Conservation (phyloP, 2,888 invertebrate species). For the Embidobia sp. region DNA sequence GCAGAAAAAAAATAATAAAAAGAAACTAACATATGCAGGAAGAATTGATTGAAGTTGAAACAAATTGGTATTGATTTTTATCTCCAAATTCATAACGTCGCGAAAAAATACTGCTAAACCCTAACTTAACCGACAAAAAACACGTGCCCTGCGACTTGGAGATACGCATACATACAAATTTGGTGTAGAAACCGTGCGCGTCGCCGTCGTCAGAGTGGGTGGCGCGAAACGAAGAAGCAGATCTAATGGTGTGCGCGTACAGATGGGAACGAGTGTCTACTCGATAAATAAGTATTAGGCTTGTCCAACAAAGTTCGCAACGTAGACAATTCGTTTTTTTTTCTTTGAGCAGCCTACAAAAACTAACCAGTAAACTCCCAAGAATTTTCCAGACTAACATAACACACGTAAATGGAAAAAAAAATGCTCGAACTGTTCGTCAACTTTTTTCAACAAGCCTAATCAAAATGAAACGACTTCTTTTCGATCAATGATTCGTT, state of each 20-base stretch:
- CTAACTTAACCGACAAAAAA: conserved; percentile 15
- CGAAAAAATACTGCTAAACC: conserved; percentile 28
- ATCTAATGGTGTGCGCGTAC: conserved; percentile 6
- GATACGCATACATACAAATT: not conserved
- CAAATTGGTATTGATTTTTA: conserved; percentile 11
- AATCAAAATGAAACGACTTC: too few species aligned
- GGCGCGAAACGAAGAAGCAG: conserved; percentile 3
- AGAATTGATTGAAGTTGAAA: not conserved
- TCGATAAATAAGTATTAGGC: too few species aligned
- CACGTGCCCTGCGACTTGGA: not conserved
- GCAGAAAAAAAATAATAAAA: too few species aligned
- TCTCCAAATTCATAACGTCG: conserved; percentile 5
- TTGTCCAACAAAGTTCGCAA: too few species aligned
- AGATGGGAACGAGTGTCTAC: not conserved
- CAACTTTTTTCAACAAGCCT: too few species aligned
- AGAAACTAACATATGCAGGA: not conserved
- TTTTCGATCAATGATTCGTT: too few species aligned
- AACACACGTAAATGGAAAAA: too few species aligned
- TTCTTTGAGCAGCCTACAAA: too few species aligned
- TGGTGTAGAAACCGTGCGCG: not conserved
- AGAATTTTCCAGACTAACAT: too few species aligned
- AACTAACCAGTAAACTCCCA: too few species aligned
- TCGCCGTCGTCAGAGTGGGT: not conserved
- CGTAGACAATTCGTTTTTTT: too few species aligned
- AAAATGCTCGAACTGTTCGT: too few species aligned